Evolutionary conservation across 2,797 vertebrate genomes (phyloP), one percentile per base, ranked within the genome.

Genomic region (Synanceia verrucosa): DNA sequence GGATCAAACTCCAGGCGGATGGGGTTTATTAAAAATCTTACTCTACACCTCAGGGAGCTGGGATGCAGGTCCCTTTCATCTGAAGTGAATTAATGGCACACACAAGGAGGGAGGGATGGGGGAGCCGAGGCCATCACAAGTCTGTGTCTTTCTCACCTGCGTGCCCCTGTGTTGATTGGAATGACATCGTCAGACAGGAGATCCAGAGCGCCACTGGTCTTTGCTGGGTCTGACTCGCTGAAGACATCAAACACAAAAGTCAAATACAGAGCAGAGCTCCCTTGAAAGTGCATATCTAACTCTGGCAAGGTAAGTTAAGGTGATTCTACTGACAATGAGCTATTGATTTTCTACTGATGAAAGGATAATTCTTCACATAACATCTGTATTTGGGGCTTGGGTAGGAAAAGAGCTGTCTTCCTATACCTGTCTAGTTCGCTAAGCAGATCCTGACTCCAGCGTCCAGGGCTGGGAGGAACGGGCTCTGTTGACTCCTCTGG

Each of bases 361-460:
- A 76, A 73, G 33, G 66, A 72, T 76, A 52, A 68, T 79, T 68
- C 56, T 70, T 50, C 24, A 29, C 37, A 61, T 71, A 43, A 69
- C 34, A 9, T 75, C 21, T 23, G 24, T 76, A 65, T 81, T 71
- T 48, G 24, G 43, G 53, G 50, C 16, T 61, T 67, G 61, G 74
- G 41, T 28, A 51, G 63, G 51, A 66, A 76, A 51, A 76, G 28
- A 60, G 58, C 18, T 73, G 23, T 56, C 31, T 62, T 85, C 23
- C 21, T 76, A 2, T 92, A 92, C 92, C 89, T 86, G 75, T 88
- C 78, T 37, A 81, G 53, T 61, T 62, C 85, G 1, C 84, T 18
- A 19, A 92, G 88, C 70, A 92, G 82, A 74, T 92, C 88, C 76
- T 87, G 86, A 78, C 86, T 93, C 88, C 86, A 89, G 51, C 46